Evolutionary conservation across 1,140 invertebrate species (phyloP), one percentile per base, ranked within the genome.

Genomic region (Asobara japonica): DNA sequence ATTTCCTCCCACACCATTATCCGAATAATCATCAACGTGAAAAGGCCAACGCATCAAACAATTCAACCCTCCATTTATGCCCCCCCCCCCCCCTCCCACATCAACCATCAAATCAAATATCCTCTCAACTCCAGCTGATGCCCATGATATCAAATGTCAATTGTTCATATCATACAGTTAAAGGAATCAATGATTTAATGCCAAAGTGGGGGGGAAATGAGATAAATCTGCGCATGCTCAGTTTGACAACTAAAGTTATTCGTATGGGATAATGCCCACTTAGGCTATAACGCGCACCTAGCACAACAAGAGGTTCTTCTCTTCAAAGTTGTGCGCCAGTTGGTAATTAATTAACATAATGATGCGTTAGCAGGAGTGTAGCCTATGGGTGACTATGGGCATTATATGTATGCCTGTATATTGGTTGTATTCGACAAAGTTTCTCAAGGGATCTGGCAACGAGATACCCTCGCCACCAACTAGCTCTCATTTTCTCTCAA

Each of bases 291-390:
- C 45, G 45, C 18, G n/a, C 1, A 2, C 6, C 18, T 20, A 36
- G 10, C 51, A 11, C 18, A 30, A 68, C 27, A 56, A 51, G 66
- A 56, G 27, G 51, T 18, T 48, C 36, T 3, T n/a, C 29, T 60
- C 27, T 27, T 60, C 56, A 51, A 65, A 71, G 62, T 72, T 72
- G 41, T 61, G 25, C 70, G 41, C 29, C 60, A 30, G 67, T 36
- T 65, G 38, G 61, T 82, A 83, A 84, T 83, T 83, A 83, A 84
- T 84, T 84, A 83, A 80, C 77, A 80, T 77, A 80, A 84, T 82
- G 78, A 84, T 82, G 82, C 78, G 78, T 82, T 77, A 75, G 71
- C 65, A 73, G 69, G 77, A 78, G 77, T 60, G 25, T 60, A 13
- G 51, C 51, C 8, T 56, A 25, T 25, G 51, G 51, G 51, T 56